phyloP scores from a whole-genome alignment of 2,797 vertebrate species.

The Lates japonicus region DNA sequence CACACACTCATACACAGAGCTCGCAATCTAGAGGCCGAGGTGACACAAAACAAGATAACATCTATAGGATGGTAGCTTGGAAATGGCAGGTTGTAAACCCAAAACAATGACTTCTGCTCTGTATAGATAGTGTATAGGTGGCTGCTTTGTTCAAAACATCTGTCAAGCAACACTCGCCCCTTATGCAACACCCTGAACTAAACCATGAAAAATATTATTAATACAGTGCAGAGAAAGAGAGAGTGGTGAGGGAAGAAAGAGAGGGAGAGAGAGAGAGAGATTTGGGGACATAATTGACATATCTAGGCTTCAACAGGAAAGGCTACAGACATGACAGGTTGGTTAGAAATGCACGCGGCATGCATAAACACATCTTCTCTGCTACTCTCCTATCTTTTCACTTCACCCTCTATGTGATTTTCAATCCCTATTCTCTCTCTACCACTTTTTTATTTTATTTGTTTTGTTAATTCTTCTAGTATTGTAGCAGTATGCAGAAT shows the following conservation, averaged over 20 bases:
- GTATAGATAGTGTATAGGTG: constrained; percentile 19
- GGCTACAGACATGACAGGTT: constrained; percentile 59
- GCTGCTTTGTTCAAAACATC: constrained; percentile 47
- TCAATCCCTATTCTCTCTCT: not conserved
- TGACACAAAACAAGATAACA: constrained; percentile 71
- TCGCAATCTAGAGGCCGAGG: constrained; percentile 59
- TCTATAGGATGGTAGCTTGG: constrained; percentile 62
- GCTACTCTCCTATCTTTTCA: constrained; percentile 8
- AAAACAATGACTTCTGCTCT: constrained; percentile 66
- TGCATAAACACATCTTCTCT: constrained; percentile 46
- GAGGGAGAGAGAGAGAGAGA: constrained; percentile 13
- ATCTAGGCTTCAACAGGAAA: constrained; percentile 52
- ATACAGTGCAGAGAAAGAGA: constrained; percentile 40
- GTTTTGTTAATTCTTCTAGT: constrained; percentile 39
- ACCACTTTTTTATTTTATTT: constrained; percentile 2
- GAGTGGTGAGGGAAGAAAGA: constrained; percentile 5
- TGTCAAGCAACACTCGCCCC: constrained; percentile 22
- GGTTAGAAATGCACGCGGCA: constrained; percentile 60
- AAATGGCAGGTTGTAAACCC: constrained; percentile 56
- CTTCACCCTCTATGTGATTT: constrained; percentile 3
- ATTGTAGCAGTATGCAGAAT: constrained; percentile 43
- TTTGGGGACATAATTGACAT: constrained; percentile 44
- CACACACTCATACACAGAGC: constrained; percentile 21
- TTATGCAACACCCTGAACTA: constrained; percentile 27
- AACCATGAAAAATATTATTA: constrained; percentile 52